These are phyloP conservation scores for Papilio helenus DNA, from an alignment of 1,140 invertebrate species.

Conservation along the genomic window DNA sequence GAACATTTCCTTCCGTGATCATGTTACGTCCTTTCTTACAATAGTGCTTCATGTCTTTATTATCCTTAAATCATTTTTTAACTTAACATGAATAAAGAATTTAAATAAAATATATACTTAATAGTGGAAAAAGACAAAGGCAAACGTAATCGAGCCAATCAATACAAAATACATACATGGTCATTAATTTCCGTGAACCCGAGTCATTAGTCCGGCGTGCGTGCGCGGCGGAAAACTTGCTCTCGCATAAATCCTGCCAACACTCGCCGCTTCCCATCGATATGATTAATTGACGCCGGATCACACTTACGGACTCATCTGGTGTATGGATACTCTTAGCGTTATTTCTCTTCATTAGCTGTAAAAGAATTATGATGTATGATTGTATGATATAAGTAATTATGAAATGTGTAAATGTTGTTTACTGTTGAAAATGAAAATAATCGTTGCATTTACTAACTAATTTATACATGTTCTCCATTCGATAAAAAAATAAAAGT, in stretches of 20 bases:
- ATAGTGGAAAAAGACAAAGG: neutral
- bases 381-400: neutral
- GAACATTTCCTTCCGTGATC: too few relatives aligned
- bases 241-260: conserved; percentile 65
- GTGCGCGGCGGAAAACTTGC: conserved; percentile 67
- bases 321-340: conserved; percentile 13
- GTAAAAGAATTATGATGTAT: neutral
- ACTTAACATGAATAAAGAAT: too few relatives aligned
- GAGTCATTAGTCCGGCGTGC: conserved; percentile 64
- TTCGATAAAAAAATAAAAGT: too few relatives aligned
- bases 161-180: conserved; percentile 23
- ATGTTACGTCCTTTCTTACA: too few relatives aligned
- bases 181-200: conserved; percentile 59
- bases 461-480: too few relatives aligned
- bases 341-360: conserved; percentile 19
- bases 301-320: conserved; percentile 39
- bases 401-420: neutral
- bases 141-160: neutral
- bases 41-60: too few relatives aligned
- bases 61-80: too few relatives aligned
- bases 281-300: conserved; percentile 68
- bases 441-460: too few relatives aligned
- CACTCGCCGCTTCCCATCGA: conserved; percentile 69
- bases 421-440: too few relatives aligned
- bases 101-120: too few relatives aligned